Evolutionary conservation across 2,113 vertebrate genomes (phyloP).

Genomic region (Spheniscus mendiculus): DNA sequence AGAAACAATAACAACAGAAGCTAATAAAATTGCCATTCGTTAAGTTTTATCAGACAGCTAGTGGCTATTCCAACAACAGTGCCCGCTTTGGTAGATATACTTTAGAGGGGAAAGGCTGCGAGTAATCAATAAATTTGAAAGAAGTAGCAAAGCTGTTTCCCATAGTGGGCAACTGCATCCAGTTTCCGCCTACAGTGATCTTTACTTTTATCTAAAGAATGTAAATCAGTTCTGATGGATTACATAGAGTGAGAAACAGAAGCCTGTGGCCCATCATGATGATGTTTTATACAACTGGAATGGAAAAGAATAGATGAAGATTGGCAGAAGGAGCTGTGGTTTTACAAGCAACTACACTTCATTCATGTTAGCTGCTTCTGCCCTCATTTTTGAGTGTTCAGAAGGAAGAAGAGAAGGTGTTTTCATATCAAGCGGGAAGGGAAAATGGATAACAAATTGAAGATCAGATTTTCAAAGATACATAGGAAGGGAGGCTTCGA

Average conservation of each 20-base stretch:
- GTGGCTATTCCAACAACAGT: neutral
- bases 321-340: neutral
- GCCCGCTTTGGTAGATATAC: neutral
- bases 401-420: neutral
- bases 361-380: neutral
- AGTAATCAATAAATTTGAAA: neutral
- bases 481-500: slow-evolving; percentile 17
- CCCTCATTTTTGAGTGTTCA: neutral
- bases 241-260: neutral
- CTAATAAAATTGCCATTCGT: neutral
- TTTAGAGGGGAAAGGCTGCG: neutral
- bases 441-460: slow-evolving; percentile 11
- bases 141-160: neutral
- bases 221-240: neutral
- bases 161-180: neutral
- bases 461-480: slow-evolving; percentile 62
- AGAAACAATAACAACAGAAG: slow-evolving; percentile 9
- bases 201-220: neutral
- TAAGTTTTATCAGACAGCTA: neutral
- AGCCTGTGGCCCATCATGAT: neutral
- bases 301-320: neutral
- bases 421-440: neutral
- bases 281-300: neutral
- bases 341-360: neutral
- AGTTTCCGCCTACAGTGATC: neutral